Evolutionary conservation across 2,888 invertebrate species (phyloP), one percentile per base, ranked within the genome.

Genomic region (Cheilosia impressa): DNA sequence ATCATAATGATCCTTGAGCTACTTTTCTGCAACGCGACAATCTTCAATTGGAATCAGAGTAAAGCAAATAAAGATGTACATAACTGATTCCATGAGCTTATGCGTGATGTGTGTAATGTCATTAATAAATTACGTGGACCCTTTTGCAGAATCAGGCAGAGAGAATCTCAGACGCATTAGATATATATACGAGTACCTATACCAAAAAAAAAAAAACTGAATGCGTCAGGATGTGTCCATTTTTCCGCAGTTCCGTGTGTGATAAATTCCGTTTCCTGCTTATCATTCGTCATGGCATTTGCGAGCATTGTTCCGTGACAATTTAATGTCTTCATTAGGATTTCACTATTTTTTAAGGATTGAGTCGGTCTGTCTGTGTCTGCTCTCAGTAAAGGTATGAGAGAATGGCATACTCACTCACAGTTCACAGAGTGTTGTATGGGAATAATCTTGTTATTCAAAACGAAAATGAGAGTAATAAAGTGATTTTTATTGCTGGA

Each of bases 321-420:
- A 72, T 73, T 88, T 87, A 88, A 88, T 88, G 85, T 87, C 88
- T 88, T 88, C 88, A 88, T 88, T 88, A 88, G 79, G 69, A 73
- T 78, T 81, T 73, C 65, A 77, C 72, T 84, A 68, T 69, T 55
- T 62, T 69, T 55, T 68, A 58, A 69, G 62, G 62, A 75, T 47
- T 60, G 45, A 43, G 50, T 45, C 38, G 22, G 24, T 58, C 57
- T 34, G 19, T 19, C 19, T 19, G 71, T 57, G 71, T 57, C 41
- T 45, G 50, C 55, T 22, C 58, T 57, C 63, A 17, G 43, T 43
- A 45, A 73, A 75, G 58, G 75, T 58, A 69, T 53, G 65, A 79
- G 69, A 75, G 69, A 69, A 57, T 69, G 52, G 50, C 62, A 65
- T 6, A 27, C 27, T 27, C 63, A 27, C 27, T 27, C 63, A 78